Evolutionary conservation across 2,888 invertebrate genomes (phyloP), one percentile per base, ranked within the genome.

Genomic region (Amiota mariae): DNA sequence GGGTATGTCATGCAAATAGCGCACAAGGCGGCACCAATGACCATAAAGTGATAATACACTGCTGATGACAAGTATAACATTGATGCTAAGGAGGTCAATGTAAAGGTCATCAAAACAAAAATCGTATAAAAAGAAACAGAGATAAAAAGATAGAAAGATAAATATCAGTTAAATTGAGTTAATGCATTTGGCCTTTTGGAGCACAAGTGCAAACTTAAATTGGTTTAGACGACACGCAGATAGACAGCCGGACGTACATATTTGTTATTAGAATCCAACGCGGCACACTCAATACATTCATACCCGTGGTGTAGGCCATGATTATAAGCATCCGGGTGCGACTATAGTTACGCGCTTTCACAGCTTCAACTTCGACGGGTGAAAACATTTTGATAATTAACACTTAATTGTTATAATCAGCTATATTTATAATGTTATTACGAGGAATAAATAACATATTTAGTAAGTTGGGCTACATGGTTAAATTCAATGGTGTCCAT

Each of bases 321-420:
- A 77, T 66, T n/a, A 85, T 78, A 61, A 88, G 75, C 74, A 84
- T 86, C 20, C 76, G 77, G 67, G 87, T 81, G 61, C 74, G 75
- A 61, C 71, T 74, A 67, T 85, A 84, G 73, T 87, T 88, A 4
- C 74, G 79, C 71, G 78, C 73, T 64, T 77, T 77, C 46, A 81
- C 51, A 47, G 74, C 72, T 1, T 47, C 73, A 36, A 80, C 81
- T 72, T 79, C 77, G 6, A 75, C 76, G 47, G 71, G 8, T 64
- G 82, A 74, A 78, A 87, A 85, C 84, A 85, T 83, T 70, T 73
- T 70, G 36, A 51, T 76, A 84, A 83, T 85, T 83, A 67, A 61
- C 72, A 46, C 48, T 68, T 72, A 80, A 77, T 74, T 77, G 73
- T 20, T 20, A 61, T 72, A 73, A 74, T 77, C 75, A 73, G 68